Evolutionary conservation across 2,888 invertebrate genomes (phyloP), one percentile per base, ranked within the genome.

Genomic region (Calameuta filiformis): DNA sequence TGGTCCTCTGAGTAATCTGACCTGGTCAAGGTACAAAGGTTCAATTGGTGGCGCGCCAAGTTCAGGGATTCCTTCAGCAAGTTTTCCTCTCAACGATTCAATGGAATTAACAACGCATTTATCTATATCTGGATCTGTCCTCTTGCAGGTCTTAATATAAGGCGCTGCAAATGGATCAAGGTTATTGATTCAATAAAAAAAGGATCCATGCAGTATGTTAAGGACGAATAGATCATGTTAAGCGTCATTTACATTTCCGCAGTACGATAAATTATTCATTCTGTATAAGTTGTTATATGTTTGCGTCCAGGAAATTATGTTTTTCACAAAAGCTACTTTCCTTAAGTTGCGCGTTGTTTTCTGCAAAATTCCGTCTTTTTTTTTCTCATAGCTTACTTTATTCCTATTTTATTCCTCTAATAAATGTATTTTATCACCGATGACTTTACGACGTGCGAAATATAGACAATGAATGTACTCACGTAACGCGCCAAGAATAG

Each of bases 1-100:
- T 0, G 94, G 94, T 2, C 94, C 94, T 4, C 94, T 92, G 0
- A 94, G 92, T 78, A 95, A 90, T 11, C 93, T 93, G 30, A 95
- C 93, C 88, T 95, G 94, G 1, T 94, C 93, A 76, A 95, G 90
- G 73, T 92, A 91, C 35, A 95, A 90, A 0, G 95, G 95, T 84
- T 95, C 95, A 37, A 95, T 92, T 0, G 94, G 92, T 0, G 95
- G 95, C 6, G 95, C 95, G n/a, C 94, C 93, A 75, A 95, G 90
- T 89, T 95, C 95, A 0, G 94, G 94, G 78, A 95, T 95, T 73
- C 95, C 95, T 87, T 92, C 90, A 12, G 92, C 92, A 83, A 95
- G 92, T 87, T 94, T 94, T 0, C 93, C 93, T 79, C 94, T 92
- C 3, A 95, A 89, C 76, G 93, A 91, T 77, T 94, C 94, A 33